phyloP scores from a whole-genome alignment of 2,797 vertebrate genomes.

The Rhinoraja longicauda region DNA sequence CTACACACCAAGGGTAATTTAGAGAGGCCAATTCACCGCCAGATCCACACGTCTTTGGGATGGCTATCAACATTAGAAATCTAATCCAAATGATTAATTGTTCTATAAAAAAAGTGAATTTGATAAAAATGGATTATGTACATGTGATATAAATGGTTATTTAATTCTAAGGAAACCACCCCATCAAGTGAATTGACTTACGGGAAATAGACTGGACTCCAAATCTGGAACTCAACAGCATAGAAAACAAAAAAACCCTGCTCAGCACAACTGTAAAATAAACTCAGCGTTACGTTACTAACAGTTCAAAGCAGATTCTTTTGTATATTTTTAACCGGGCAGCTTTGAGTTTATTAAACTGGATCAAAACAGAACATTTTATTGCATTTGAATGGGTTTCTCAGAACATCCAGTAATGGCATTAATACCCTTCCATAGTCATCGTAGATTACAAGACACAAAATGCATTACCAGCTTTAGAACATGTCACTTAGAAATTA shows the following conservation, averaged over 20 bases:
- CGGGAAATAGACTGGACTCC: background rate
- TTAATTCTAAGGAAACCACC: background rate
- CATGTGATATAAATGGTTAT: background rate
- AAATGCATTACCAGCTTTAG: background rate
- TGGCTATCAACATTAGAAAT: background rate
- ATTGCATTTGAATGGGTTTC: background rate
- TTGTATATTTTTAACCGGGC: background rate
- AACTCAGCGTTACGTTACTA: background rate
- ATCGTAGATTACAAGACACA: background rate
- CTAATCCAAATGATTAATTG: background rate
- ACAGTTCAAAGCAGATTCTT: background rate
- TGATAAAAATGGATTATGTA: background rate
- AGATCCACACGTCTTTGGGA: background rate
- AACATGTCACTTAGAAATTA: background rate
- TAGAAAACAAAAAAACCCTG: background rate
- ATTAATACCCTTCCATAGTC: background rate
- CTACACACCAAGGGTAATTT: no score
- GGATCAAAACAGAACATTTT: background rate
- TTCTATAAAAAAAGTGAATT: background rate
- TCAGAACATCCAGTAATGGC: background rate
- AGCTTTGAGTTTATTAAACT: background rate
- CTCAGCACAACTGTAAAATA: constrained; percentile 5
- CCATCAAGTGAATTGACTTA: background rate
- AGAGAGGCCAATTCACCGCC: no score
- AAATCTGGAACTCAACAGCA: background rate